Evolutionary conservation across 2,888 invertebrate species (phyloP).

Genomic region (Caenorhabditis becei): DNA sequence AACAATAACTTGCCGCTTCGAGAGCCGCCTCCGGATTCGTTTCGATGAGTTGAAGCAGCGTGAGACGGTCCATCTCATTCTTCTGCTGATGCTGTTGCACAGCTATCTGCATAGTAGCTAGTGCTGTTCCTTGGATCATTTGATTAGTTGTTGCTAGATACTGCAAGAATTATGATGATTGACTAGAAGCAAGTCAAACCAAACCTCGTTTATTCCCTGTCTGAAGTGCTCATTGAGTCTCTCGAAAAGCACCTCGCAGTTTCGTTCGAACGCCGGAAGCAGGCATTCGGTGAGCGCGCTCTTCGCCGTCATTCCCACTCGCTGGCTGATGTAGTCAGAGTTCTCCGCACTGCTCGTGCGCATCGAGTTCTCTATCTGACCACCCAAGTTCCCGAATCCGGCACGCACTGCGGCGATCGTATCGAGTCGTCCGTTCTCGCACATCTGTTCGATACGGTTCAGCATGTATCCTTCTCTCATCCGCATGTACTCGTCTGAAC

Average conservation of each 20-base stretch:
- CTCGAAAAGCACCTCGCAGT: constrained; percentile 86
- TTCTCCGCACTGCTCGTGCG: constrained; percentile 6
- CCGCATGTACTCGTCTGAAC: constrained; percentile 49
- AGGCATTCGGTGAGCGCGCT: constrained; percentile 53
- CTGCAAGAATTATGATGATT: constrained; percentile 9
- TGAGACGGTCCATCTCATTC: constrained; percentile 20
- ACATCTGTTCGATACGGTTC: constrained; percentile 50
- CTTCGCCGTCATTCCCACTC: constrained; percentile 34
- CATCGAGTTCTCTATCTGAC: constrained; percentile 4
- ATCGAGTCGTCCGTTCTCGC: constrained; percentile 43
- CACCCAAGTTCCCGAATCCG: constrained; percentile 16
- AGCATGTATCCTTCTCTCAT: constrained; percentile 50
- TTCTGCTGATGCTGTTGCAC: constrained; percentile 44
- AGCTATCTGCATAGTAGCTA: constrained; percentile 49
- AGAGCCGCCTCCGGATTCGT: constrained; percentile 47
- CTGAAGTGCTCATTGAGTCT: constrained; percentile 93
- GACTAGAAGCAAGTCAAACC: neutral
- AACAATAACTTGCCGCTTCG: constrained; percentile 21
- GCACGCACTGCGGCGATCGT: constrained; percentile 33
- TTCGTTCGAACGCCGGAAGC: constrained; percentile 73
- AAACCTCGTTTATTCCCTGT: constrained; percentile 87
- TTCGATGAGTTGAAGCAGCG: constrained; percentile 30
- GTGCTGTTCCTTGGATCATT: constrained; percentile 41
- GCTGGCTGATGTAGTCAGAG: constrained; percentile 50
- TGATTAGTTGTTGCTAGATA: constrained; percentile 33